Evolutionary conservation across 2,797 vertebrate species (phyloP).

Genomic region (Chrosomus eos): DNA sequence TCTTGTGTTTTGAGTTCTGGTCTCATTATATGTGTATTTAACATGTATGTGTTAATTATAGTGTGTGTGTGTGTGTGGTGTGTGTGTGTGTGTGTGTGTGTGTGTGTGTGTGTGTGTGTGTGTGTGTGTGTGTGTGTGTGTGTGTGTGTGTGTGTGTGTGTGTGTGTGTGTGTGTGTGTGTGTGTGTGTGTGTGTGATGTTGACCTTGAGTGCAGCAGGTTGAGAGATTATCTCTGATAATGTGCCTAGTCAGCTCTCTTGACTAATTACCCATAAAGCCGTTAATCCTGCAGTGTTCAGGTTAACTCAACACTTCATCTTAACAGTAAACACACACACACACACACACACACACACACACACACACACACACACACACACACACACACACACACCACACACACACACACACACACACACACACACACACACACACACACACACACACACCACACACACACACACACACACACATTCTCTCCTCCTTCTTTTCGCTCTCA

Average conservation of each 20-base stretch:
- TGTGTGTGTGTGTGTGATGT: constrained; percentile 12
- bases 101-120: constrained; percentile 7
- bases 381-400: background rate
- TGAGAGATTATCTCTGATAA: constrained; percentile 76
- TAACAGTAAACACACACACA: background rate
- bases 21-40: background rate
- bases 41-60: background rate
- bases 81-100: background rate
- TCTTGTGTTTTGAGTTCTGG: background rate
- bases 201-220: constrained; percentile 77
- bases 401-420: background rate
- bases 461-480: too few relatives aligned
- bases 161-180: constrained; percentile 8
- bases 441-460: background rate
- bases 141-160: background rate
- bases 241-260: constrained; percentile 76
- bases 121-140: background rate
- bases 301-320: constrained; percentile 48
- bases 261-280: constrained; percentile 76
- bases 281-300: constrained; percentile 68
- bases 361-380: too few relatives aligned
- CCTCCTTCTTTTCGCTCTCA: background rate
- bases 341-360: background rate
- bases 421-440: background rate
- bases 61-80: too few relatives aligned